Percentiles rank a stretch among this genome's conserved stretches.
Conservation (phyloP, 2,797 vertebrate species). For the Micromesistius poutassou region DNA sequence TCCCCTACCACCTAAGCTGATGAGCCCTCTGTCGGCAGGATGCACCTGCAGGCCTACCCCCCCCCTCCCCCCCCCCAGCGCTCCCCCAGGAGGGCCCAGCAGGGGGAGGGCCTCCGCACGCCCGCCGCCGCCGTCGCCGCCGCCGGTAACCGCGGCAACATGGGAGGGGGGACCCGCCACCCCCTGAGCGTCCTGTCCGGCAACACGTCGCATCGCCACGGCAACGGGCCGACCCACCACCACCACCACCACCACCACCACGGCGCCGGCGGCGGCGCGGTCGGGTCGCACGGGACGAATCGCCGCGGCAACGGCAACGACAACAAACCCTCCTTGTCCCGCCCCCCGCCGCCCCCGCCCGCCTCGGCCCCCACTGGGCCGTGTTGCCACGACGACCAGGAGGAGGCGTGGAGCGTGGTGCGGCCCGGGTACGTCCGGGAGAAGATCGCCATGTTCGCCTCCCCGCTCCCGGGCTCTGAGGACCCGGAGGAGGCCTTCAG, state of each 20-base stretch:
- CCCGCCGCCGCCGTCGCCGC: background rate
- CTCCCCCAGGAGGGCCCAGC: background rate
- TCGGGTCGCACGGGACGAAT: conserved; percentile 20
- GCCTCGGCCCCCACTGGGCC: conserved; percentile 1
- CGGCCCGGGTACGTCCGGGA: conserved; percentile 95
- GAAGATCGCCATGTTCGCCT: conserved; percentile 93
- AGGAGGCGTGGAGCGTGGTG: conserved; percentile 89
- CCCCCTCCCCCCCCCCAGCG: background rate
- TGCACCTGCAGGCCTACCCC: background rate
- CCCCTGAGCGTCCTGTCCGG: background rate
- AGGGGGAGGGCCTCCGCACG: background rate
- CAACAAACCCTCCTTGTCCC: background rate
- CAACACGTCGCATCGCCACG: conserved; percentile 47
- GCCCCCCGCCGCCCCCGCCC: conserved; percentile 31
- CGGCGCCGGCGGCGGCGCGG: too few species aligned
- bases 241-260: too few species aligned
- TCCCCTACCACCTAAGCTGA: background rate
- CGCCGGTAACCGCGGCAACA: background rate
- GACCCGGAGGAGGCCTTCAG: conserved; percentile 11
- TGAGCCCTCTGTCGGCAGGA: background rate
- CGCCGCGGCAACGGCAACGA: conserved; percentile 51
- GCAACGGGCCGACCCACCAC: conserved; percentile 35
- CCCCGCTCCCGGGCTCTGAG: conserved; percentile 48
- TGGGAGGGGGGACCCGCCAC: background rate
- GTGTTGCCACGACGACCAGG: conserved; percentile 47